These are phyloP conservation scores for Falcunculus frontatus DNA, from an alignment of 2,113 vertebrate species.

Conservation along the genomic window DNA sequence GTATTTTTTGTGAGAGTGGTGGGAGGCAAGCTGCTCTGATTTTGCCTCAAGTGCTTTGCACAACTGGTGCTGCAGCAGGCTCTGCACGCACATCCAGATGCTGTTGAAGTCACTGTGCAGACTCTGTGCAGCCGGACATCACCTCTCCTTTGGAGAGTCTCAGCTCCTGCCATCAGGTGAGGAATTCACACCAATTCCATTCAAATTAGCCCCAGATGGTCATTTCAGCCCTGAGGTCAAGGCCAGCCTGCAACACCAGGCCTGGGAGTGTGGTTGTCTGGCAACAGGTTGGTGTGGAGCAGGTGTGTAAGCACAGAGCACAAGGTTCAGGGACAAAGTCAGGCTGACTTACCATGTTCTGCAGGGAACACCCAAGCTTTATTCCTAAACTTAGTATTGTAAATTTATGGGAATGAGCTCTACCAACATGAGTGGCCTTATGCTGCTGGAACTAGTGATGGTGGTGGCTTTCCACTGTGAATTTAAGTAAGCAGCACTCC, in stretches of 20 bases:
- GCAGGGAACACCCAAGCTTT: neutral
- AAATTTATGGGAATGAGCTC: neutral
- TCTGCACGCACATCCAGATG: neutral
- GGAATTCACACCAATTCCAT: neutral
- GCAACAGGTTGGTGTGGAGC: neutral
- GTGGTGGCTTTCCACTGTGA: neutral
- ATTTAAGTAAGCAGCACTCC: neutral
- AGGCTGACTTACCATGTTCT: neutral
- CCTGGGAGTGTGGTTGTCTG: neutral
- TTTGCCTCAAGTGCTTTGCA: neutral
- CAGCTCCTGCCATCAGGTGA: neutral
- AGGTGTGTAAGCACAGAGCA: neutral
- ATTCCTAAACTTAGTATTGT: neutral
- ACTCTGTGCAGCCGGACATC: neutral
- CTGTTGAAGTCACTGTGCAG: neutral
- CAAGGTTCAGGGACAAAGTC: neutral
- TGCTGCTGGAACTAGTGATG: fast-evolving
- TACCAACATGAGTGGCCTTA: neutral
- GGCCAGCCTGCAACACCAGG: neutral
- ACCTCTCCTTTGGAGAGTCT: neutral
- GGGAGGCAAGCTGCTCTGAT: neutral
- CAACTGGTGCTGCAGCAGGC: neutral
- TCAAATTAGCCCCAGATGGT: neutral
- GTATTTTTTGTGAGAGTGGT: neutral
- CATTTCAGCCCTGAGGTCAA: neutral